Evolutionary conservation across 2,888 invertebrate species (phyloP).

Genomic region (Caenorhabditis sp.): DNA sequence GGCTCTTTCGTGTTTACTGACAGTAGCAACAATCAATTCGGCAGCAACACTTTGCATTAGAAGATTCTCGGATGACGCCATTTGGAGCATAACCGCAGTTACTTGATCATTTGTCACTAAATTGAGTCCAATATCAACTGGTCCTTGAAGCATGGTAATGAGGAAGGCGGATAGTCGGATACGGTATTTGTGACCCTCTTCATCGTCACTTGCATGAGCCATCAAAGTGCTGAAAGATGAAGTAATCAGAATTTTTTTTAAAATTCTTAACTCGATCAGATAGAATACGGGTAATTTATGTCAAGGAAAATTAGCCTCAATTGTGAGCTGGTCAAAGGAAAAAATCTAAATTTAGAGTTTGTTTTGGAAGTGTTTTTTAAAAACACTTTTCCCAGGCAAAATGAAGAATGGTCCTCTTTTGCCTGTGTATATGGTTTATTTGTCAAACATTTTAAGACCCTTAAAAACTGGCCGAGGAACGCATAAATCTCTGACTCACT

Average conservation of each 20-base stretch:
- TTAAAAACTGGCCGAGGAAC: too few relatives aligned
- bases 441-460: too few relatives aligned
- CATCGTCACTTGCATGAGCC: conserved; percentile 41
- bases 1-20: conserved; percentile 96
- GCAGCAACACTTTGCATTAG: conserved; percentile 89
- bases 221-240: conserved; percentile 53
- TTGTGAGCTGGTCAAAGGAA: neutral
- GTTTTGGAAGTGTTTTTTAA: neutral
- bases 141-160: conserved; percentile 86
- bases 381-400: too few relatives aligned
- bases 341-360: neutral
- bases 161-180: conserved; percentile 72
- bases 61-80: conserved; percentile 91
- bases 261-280: neutral
- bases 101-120: conserved; percentile 80
- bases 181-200: conserved; percentile 46
- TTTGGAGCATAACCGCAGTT: conserved; percentile 92
- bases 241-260: neutral
- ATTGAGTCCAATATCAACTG: conserved; percentile 88
- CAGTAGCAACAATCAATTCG: conserved; percentile 94
- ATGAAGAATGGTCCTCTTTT: too few relatives aligned
- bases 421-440: too few relatives aligned
- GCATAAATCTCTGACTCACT: too few relatives aligned
- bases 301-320: too few relatives aligned
- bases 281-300: too few relatives aligned